Evolutionary conservation across 2,888 invertebrate species (phyloP), one percentile per base, ranked within the genome.

Genomic region (Corbicula japonica): DNA sequence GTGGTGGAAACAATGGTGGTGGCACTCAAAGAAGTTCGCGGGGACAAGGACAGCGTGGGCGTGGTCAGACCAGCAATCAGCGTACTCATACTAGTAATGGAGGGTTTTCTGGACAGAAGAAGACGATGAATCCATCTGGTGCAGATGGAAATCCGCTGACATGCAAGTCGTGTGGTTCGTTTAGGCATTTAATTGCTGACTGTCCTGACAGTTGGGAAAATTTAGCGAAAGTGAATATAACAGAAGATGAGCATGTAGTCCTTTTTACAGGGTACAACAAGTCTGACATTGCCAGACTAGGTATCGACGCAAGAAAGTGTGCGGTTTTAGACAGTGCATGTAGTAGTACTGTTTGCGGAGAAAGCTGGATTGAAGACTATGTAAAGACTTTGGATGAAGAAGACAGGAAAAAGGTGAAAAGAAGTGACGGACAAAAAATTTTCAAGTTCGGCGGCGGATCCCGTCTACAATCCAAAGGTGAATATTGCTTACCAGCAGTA

Each of bases 201-300:
- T 79, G 78, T 58, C 82, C 75, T 15, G 63, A 82, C 48, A 72
- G 76, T 35, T 78, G 75, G 82, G 82, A 78, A 72, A 82, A 79
- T 32, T 28, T 80, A 48, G 44, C 63, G 21, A 71, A 70, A 65
- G 60, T 71, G 34, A 46, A 71, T 41, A 38, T 58, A 34, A 35
- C 72, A 46, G 62, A 66, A 26, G 66, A 38, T 35, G 66, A 66
- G 26, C 62, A 72, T 62, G 72, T 52, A 1, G 72, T 72, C 4
- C 41, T 62, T 8, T 72, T 72, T 35, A 66, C 54, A 26, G 52
- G 66, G 6, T 60, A 69, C 21, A 50, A 69, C 6, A 38, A 38
- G 30, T 52, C 46, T 26, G 69, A 74, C 21, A 46, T 79, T 44
- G n/a, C 10, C 8, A 63, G 46, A 21, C 54, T 79, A 34, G 70